These are phyloP conservation scores for Nebria ingens DNA, from an alignment of 1,140 invertebrate genomes.

Conservation along the genomic window DNA sequence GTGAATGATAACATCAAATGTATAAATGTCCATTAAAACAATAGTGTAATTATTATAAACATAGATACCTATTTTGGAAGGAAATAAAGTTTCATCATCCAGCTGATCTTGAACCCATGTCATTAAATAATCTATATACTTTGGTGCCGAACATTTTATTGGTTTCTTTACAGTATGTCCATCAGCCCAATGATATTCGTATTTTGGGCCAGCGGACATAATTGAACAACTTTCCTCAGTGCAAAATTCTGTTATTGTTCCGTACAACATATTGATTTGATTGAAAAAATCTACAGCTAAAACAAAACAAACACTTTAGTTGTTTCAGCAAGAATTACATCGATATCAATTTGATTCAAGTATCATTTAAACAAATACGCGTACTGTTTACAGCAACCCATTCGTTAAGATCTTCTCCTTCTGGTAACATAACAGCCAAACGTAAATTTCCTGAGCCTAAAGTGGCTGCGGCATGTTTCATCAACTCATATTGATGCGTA, in stretches of 20 bases:
- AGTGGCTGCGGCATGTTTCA: constrained; percentile 98
- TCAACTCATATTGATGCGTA: constrained; percentile 97
- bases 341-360: too few relatives aligned
- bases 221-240: constrained; percentile 96
- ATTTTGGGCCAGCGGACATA: constrained; percentile 96
- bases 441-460: constrained; percentile 94
- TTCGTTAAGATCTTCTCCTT: constrained; percentile 98
- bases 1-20: too few relatives aligned
- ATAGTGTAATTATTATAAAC: too few relatives aligned
- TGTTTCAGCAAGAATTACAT: too few relatives aligned
- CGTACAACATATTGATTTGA: constrained; percentile 99
- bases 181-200: constrained; percentile 99
- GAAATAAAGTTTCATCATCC: constrained; percentile 97
- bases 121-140: constrained; percentile 99
- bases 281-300: constrained; percentile 98
- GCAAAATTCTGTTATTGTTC: constrained; percentile 98
- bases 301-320: constrained; percentile 23
- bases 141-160: constrained; percentile 98
- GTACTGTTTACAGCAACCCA: constrained; percentile 99
- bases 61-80: constrained; percentile 90
- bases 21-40: constrained; percentile 4
- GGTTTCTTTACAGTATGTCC: constrained; percentile 97
- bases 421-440: constrained; percentile 91
- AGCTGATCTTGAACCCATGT: constrained; percentile 99
- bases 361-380: too few relatives aligned